These are phyloP conservation scores for Drosophila paulistorum DNA, from an alignment of 1,140 invertebrate genomes.

Conservation along the genomic window DNA sequence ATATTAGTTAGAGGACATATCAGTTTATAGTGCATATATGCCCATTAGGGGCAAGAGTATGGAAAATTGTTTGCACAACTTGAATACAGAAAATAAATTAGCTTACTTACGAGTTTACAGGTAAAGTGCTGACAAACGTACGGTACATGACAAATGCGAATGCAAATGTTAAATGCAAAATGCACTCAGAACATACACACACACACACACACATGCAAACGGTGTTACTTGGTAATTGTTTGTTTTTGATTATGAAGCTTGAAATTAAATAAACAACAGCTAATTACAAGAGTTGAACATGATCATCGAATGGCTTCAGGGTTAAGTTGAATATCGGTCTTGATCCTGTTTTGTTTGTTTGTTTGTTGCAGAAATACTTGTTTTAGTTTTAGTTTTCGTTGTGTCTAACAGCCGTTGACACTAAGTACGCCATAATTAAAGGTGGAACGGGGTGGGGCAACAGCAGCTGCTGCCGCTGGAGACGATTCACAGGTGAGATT, in stretches of 20 bases:
- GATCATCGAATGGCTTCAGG: constrained; percentile 6
- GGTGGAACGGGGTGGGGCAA: constrained; percentile 17
- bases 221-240: constrained; percentile 19
- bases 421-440: constrained; percentile 74
- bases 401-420: constrained; percentile 64
- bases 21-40: not conserved
- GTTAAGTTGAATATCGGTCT: not conserved
- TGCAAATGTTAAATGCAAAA: constrained; percentile 48
- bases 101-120: constrained; percentile 42
- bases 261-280: constrained; percentile 70
- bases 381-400: constrained; percentile 42
- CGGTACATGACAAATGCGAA: constrained; percentile 30
- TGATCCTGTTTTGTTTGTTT: not conserved
- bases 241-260: constrained; percentile 45
- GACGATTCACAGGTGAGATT: constrained; percentile 67
- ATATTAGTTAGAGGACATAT: too few relatives aligned
- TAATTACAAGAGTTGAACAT: constrained; percentile 63
- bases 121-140: constrained; percentile 19
- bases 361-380: not conserved
- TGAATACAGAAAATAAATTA: constrained; percentile 55
- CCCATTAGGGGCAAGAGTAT: constrained; percentile 33
- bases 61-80: constrained; percentile 65
- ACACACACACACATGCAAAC: not conserved
- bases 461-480: constrained; percentile 12
- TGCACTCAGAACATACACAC: constrained; percentile 12